phyloP scores from a whole-genome alignment of 2,797 vertebrate genomes.

The Philypnodon macrostomus region DNA sequence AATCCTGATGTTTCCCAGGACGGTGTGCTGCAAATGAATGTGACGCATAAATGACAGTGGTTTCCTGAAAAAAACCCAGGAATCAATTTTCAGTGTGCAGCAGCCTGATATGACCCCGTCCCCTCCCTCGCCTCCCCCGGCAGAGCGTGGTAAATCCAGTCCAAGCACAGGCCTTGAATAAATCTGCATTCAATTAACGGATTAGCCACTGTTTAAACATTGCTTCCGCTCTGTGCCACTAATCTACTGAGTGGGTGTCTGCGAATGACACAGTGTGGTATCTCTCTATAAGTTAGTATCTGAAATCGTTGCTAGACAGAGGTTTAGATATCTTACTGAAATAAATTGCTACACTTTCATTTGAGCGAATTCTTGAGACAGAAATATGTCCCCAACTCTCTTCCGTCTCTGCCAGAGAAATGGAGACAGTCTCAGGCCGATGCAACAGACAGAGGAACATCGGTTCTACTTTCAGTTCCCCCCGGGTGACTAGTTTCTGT shows the following conservation, averaged over 20 bases:
- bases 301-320: no score
- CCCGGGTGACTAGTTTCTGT: no score
- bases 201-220: slow-evolving; percentile 80
- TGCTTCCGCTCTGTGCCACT: slow-evolving; percentile 66
- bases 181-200: slow-evolving; percentile 84
- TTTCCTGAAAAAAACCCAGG: slow-evolving; percentile 61
- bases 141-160: slow-evolving; percentile 73
- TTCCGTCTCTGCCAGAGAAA: no score
- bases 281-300: slow-evolving; percentile 44
- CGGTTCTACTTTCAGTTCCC: no score
- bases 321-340: no score
- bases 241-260: slow-evolving; percentile 75
- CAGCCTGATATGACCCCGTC: slow-evolving; percentile 58
- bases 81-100: slow-evolving; percentile 74
- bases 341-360: no score
- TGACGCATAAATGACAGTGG: slow-evolving; percentile 62
- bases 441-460: no score
- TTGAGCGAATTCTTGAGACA: no score
- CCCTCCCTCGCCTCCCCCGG: slow-evolving; percentile 47
- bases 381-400: no score
- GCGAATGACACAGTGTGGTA: slow-evolving; percentile 51
- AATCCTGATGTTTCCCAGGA: slow-evolving; percentile 40
- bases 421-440: no score
- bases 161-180: slow-evolving; percentile 72
- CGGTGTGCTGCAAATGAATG: slow-evolving; percentile 50